Evolutionary conservation across 2,113 vertebrate genomes (phyloP), one percentile per base, ranked within the genome.

Genomic region (Oplegnathus fasciatus): DNA sequence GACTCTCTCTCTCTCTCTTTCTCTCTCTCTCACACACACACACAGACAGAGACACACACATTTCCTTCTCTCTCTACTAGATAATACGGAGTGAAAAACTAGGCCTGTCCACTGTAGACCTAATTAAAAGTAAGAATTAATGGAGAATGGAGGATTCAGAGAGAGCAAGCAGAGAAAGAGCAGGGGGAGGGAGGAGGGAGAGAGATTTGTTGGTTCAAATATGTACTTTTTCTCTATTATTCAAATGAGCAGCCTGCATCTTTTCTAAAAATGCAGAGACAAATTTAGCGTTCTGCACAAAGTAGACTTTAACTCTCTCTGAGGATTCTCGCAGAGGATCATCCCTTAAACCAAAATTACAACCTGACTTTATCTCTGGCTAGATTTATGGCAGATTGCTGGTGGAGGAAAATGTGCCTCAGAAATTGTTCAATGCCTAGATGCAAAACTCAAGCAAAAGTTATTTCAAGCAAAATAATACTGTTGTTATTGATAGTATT

Each of bases 111-210:
- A 94, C 88, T 91, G 94, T 90, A 96, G 93, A 94, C 95, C 95
- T 95, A 95, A 95, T 96, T 96, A 96, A 96, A 95, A 95, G 91
- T 91, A 92, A 95, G 94, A 95, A 95, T 95, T 93, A 94, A 95
- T 95, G 93, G 94, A 94, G 90, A 93, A 92, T 84, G 81, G 88
- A 86, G 84, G 85, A 94, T 88, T 92, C 92, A 74, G 86, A 83
- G 88, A 92, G 91, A 89, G 92, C 84, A 83, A 82, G 89, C 89
- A 87, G 87, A 86, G 85, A 90, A 76, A 83, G 80, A 78, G 70
- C 83, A 6, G 84, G 82, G 78, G 85, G 82, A 78, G 76, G 69
- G 82, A 84, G 85, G 62, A 46, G 72, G 71, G 62, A 76, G 89
- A 85, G 88, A 87, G 90, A 92, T 93, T 93, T 93, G 91, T 94